A percentile compares a stretch with the other conserved stretches of the same genome.
phyloP scores from a whole-genome alignment of 1,140 invertebrate genomes.

The Olivierus martensii region DNA sequence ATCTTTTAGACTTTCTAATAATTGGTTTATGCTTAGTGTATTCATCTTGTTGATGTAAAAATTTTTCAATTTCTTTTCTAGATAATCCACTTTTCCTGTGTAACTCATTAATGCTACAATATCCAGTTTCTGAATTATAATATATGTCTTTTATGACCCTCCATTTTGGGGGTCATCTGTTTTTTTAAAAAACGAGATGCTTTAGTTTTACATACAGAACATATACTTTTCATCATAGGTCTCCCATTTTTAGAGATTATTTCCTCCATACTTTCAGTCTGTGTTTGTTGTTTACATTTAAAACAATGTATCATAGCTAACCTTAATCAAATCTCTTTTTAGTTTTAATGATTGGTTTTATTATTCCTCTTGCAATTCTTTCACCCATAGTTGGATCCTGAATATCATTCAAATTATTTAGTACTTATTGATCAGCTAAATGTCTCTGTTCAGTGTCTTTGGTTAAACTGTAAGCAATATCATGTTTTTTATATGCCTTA shows the following conservation, averaged over 20 bases:
- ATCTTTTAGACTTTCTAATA: slow-evolving; percentile 12
- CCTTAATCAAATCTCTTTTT: slow-evolving; percentile 3
- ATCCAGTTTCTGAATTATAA: background rate
- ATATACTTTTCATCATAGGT: slow-evolving; percentile 2
- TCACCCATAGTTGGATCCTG: too few species aligned
- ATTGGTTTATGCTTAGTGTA: slow-evolving; percentile 17
- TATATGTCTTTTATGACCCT: background rate
- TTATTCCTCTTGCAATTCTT: too few species aligned
- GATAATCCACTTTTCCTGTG: background rate
- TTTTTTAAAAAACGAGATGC: background rate
- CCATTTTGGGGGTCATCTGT: too few species aligned
- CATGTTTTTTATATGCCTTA: slow-evolving; percentile 31
- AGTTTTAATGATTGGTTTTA: too few species aligned
- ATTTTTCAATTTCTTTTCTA: background rate
- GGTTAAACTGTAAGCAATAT: too few species aligned
- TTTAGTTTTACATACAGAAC: background rate
- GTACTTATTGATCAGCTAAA: too few species aligned
- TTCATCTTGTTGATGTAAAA: slow-evolving; percentile 13
- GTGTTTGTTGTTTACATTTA: slow-evolving; percentile 4
- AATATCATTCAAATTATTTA: too few species aligned
- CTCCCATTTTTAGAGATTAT: background rate
- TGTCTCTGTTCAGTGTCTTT: too few species aligned
- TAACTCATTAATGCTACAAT: too few species aligned
- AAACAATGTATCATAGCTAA: slow-evolving; percentile 2
- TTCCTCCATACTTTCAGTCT: background rate